phyloP scores from a whole-genome alignment of 2,797 vertebrate genomes.

The Anabas testudineus region DNA sequence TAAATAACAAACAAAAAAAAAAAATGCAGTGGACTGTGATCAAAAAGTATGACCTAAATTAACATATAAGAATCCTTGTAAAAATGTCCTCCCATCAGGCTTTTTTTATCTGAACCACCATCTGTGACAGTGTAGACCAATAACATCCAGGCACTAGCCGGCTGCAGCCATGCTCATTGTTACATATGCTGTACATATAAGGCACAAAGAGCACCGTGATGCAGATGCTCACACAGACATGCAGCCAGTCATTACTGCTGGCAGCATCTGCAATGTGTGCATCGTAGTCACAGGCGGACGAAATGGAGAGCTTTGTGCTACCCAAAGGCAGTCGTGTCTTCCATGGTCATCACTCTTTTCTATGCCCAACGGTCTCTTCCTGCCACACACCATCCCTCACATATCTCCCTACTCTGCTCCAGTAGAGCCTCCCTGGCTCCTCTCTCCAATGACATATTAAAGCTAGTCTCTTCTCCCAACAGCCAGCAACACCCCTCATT shows the following conservation, averaged over 20 bases:
- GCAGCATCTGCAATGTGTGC: slow-evolving; percentile 54
- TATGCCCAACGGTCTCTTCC: slow-evolving; percentile 72
- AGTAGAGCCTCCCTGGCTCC: slow-evolving; percentile 56
- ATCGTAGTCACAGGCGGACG: slow-evolving; percentile 32
- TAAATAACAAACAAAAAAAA: too few relatives aligned
- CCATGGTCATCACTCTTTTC: slow-evolving; percentile 78
- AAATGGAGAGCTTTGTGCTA: slow-evolving; percentile 69
- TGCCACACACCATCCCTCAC: slow-evolving; percentile 78
- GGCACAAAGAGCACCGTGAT: slow-evolving; percentile 33
- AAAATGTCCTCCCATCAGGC: neutral
- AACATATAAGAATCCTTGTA: neutral
- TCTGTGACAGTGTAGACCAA: slow-evolving; percentile 22
- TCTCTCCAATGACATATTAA: slow-evolving; percentile 79
- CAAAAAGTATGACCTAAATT: too few relatives aligned
- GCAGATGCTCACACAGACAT: slow-evolving; percentile 45
- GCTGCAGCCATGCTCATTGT: slow-evolving; percentile 22
- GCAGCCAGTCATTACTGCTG: slow-evolving; percentile 47
- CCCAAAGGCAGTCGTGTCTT: slow-evolving; percentile 70
- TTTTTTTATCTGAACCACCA: slow-evolving; percentile 8
- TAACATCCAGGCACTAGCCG: slow-evolving; percentile 30
- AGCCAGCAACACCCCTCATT: slow-evolving; percentile 75
- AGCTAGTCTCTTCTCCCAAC: slow-evolving; percentile 74
- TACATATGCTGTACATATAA: slow-evolving; percentile 30
- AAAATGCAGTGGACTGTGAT: too few relatives aligned
- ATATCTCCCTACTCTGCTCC: slow-evolving; percentile 60